Percentiles rank a stretch among this genome's conserved stretches.
Conservation (phyloP, 1,140 invertebrate genomes). For the Cryptotermes secundus region DNA sequence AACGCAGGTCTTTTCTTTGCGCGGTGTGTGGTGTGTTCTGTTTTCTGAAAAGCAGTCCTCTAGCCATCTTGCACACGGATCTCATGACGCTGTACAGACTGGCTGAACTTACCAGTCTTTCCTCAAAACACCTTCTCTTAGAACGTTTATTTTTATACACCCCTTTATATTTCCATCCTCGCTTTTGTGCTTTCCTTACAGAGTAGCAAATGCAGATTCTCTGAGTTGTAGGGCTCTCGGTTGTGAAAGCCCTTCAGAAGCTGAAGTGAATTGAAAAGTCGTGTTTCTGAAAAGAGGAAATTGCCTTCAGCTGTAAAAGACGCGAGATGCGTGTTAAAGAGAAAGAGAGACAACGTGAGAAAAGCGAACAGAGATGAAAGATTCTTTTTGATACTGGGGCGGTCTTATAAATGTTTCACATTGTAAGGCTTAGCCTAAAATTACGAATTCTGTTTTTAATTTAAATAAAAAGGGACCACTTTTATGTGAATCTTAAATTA, state of each 20-base stretch:
- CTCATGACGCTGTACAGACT: too few species aligned
- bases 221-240: not conserved
- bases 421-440: not conserved
- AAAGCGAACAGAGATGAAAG: not conserved
- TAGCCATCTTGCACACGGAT: too few species aligned
- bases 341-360: not conserved
- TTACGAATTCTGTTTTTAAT: not conserved
- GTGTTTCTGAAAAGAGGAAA: conserved; percentile 3
- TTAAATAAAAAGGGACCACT: not conserved
- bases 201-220: not conserved
- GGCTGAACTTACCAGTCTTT: not conserved
- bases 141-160: not conserved
- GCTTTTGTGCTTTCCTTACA: not conserved
- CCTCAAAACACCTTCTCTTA: not conserved
- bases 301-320: conserved; percentile 7
- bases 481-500: too few species aligned
- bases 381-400: not conserved
- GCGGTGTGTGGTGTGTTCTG: too few species aligned
- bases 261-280: not conserved
- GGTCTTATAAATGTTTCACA: not conserved
- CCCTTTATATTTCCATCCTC: not conserved
- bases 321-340: not conserved
- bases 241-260: not conserved
- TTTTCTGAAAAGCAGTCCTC: too few species aligned
- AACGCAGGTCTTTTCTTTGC: too few species aligned